Percentiles rank a stretch among this genome's conserved stretches.
phyloP scores from a whole-genome alignment of 92 coral and sea anemone genomes.

The Epizoanthus stellaris region DNA sequence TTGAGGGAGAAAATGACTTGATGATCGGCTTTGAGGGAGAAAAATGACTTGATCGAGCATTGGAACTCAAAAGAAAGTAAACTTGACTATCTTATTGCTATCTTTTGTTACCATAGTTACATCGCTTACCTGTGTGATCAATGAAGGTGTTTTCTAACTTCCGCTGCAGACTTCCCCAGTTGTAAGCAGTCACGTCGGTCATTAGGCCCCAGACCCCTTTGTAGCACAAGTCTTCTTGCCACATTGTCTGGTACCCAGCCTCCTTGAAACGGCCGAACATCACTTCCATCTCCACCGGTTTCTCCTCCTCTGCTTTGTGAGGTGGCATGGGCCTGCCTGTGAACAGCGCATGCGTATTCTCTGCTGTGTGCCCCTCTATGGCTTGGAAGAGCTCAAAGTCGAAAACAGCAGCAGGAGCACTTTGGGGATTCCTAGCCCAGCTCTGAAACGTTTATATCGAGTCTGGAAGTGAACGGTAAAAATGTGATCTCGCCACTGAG shows the following conservation, averaged over 20 bases:
- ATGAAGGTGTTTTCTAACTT: conserved; percentile 45
- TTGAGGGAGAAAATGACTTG: too few species aligned
- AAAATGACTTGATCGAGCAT: too few species aligned
- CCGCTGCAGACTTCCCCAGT: conserved; percentile 60
- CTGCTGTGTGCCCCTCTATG: conserved; percentile 88
- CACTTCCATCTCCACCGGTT: conserved; percentile 65
- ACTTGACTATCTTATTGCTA: too few species aligned
- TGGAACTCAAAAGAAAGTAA: too few species aligned
- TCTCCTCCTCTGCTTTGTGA: not conserved
- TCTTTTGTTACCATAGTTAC: not conserved
- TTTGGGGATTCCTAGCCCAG: conserved; percentile 35
- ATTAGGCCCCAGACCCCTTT: conserved; percentile 74
- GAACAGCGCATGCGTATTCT: conserved; percentile 83
- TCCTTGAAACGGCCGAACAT: conserved; percentile 73
- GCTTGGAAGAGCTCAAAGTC: conserved; percentile 93
- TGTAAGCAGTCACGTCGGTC: conserved; percentile 51
- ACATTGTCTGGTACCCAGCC: conserved; percentile 87
- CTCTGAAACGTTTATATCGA: conserved; percentile 68
- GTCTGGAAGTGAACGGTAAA: conserved; percentile 91
- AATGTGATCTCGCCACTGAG: conserved; percentile 90
- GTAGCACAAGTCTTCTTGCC: conserved; percentile 92
- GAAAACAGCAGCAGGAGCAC: conserved; percentile 64
- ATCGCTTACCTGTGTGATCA: conserved; percentile 74
- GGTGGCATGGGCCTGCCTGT: conserved; percentile 80
- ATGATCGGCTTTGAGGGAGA: too few species aligned